Base-by-base conservation (phyloP, 2,797 vertebrate species). In the Gymnoscopelus braueri region DNA sequence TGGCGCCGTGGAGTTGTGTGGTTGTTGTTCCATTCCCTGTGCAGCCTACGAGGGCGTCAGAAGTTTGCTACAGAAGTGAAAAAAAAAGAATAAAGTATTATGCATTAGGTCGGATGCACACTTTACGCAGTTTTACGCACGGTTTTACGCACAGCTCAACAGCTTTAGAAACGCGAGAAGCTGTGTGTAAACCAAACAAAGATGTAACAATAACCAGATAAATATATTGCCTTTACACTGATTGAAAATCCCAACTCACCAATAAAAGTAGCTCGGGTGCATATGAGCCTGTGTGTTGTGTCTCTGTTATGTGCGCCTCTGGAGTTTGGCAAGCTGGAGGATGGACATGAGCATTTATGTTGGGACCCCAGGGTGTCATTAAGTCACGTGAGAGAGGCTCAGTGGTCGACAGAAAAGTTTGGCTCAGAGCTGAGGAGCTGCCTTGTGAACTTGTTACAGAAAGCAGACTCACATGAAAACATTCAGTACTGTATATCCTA, bases 1-100 rank as follows among this genome's bases (percentile, higher is more conserved):
- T 56, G 86, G 60, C n/a, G 87, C 81, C 0, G 96, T 98, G 75
- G 87, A 86, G 73, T 98, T 98, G 57, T 85, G 88, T 66, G 79
- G 69, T 70, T 64, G 81, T 44, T 44, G 44, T 95, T 95, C 96
- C 97, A 97, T 35, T 63, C 63, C 91, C 80, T 86, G 79, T 44
- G 49, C 83, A 92, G 85, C 24, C 59, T 61, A 23, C 2, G 44
- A 7, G 8, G 58, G 44, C 2, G 35, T 60, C 58, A 60, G 51
- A 39, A 7, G 57, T 79, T 69, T 50, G 15, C 73, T 54, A 23
- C 2, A 58, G 52, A 64, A 52, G 59, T 29, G 13, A 0, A 78
- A 0, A 23, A 2, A 65, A 2, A 62, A 54, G 11, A 1, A 19
- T 19, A 19, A 19, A 19, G 19, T n/a, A 71, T 3, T 69, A 32